Evolutionary conservation across 2,888 invertebrate genomes (phyloP), one percentile per base, ranked within the genome.

Genomic region (Microdon myrmicae): DNA sequence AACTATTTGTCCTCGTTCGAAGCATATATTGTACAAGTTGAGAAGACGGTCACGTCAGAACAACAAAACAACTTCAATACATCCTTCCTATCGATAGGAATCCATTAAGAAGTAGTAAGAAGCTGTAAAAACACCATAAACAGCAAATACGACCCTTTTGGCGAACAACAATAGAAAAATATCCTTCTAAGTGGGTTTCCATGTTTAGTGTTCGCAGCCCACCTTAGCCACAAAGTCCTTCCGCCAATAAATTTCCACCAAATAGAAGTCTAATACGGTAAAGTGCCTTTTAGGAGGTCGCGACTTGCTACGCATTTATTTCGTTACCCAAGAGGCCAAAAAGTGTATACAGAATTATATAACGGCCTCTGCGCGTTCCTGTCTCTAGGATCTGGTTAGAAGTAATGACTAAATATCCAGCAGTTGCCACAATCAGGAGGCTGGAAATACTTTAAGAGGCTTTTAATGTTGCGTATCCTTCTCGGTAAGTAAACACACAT

Each of bases 151-250:
- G 28, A 41, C n/a, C n/a, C n/a, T n/a, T n/a, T n/a, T n/a, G n/a
- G n/a, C n/a, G n/a, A 5, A 29, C 10, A 37, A 43, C 44, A 32
- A 55, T 64, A 41, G 43, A 55, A 41, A 28, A 10, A n/a, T n/a
- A n/a, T n/a, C n/a, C n/a, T 37, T 26, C 28, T 64, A 51, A 64
- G 61, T 56, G 56, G 35, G 31, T 56, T 64, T 64, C 20, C 61
- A 43, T 64, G 61, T 64, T 64, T 56, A 23, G 31, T 31, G 26
- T 53, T 17, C 19, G 10, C 9, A 39, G 56, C 41, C 51, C 41
- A 41, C 29, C 48, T 37, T 13, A 7, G 25, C 20, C 6, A 16
- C 26, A 19, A 9, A n/a, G 2, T 8, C 20, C 19, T 4, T 20
- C 51, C 22, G 22, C 51, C 34, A 45, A 61, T 51, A 64, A 56